Conservation (phyloP, 1,140 invertebrate species). For the Drosophila nikananu region DNA sequence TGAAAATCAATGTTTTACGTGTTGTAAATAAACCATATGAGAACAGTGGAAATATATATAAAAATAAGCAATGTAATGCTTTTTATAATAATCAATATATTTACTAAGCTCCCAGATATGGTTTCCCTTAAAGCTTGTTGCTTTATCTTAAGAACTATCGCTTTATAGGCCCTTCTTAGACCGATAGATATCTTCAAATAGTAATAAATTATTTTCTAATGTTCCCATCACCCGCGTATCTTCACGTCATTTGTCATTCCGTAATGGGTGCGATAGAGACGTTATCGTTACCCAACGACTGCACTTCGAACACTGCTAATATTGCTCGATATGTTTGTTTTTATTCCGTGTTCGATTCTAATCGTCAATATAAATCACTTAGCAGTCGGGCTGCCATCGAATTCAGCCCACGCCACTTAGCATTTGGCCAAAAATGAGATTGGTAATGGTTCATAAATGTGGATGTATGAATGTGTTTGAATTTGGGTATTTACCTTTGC, state of each 20-base stretch:
- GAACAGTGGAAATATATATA: background rate
- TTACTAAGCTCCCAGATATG: background rate
- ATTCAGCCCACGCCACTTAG: conserved; percentile 47
- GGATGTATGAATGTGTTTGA: background rate
- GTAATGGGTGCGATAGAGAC: conserved; percentile 41
- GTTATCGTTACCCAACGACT: conserved; percentile 25
- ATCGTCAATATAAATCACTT: conserved; percentile 70
- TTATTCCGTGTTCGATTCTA: conserved; percentile 44
- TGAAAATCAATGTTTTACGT: conserved; percentile 6
- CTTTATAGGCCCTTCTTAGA: conserved; percentile 21
- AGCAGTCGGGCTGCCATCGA: conserved; percentile 55
- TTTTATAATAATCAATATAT: background rate
- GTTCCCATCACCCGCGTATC: conserved; percentile 26
- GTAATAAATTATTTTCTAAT: conserved; percentile 33
- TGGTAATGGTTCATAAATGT: conserved; percentile 14
- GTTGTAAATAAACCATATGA: background rate
- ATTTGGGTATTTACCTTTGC: conserved; percentile 6
- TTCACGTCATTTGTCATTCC: conserved; percentile 38
- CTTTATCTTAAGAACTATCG: conserved; percentile 15
- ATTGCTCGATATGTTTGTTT: conserved; percentile 40
- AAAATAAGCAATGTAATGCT: background rate
- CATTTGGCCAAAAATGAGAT: conserved; percentile 30
- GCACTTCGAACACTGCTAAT: conserved; percentile 19
- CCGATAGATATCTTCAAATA: conserved; percentile 20
- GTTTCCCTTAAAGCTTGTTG: too few relatives aligned